Percentiles rank a stretch among this genome's conserved stretches.
These are phyloP conservation scores for Stigmatopora argus DNA, from an alignment of 2,113 vertebrate genomes.

Conservation along the genomic window DNA sequence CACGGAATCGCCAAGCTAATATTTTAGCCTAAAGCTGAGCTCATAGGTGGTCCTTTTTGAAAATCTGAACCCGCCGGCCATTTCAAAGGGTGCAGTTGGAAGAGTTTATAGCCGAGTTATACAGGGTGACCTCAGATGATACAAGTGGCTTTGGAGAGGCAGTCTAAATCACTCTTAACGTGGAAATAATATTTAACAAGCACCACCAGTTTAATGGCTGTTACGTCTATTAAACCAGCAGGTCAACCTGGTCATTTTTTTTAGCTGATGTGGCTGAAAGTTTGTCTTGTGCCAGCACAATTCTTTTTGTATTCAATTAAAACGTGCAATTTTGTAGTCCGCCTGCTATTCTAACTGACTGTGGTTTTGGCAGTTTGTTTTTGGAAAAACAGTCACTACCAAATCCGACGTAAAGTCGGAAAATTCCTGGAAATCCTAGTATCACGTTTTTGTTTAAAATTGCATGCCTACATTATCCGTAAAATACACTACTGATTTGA, in stretches of 20 bases:
- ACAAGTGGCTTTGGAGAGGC: conserved; percentile 9
- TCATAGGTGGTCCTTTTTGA: not conserved
- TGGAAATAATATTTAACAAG: conserved; percentile 47
- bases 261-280: conserved; percentile 32
- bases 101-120: not conserved
- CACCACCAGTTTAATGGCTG: conserved; percentile 36
- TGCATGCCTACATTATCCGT: too few relatives aligned
- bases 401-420: too few relatives aligned
- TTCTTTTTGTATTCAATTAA: conserved; percentile 26
- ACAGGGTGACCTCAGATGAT: not conserved
- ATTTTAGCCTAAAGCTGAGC: not conserved
- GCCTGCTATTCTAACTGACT: conserved; percentile 20
- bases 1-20: not conserved
- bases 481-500: too few relatives aligned
- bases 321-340: conserved; percentile 31
- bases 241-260: conserved; percentile 35
- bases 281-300: conserved; percentile 22
- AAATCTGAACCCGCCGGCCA: not conserved
- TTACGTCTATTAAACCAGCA: conserved; percentile 38
- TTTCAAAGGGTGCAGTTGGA: not conserved
- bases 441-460: too few relatives aligned
- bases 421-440: too few relatives aligned
- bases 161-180: conserved; percentile 33
- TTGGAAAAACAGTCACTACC: not conserved
- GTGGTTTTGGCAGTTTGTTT: not conserved